These are phyloP conservation scores for Venusia cambrica DNA, from an alignment of 2,888 invertebrate species.

Conservation along the genomic window DNA sequence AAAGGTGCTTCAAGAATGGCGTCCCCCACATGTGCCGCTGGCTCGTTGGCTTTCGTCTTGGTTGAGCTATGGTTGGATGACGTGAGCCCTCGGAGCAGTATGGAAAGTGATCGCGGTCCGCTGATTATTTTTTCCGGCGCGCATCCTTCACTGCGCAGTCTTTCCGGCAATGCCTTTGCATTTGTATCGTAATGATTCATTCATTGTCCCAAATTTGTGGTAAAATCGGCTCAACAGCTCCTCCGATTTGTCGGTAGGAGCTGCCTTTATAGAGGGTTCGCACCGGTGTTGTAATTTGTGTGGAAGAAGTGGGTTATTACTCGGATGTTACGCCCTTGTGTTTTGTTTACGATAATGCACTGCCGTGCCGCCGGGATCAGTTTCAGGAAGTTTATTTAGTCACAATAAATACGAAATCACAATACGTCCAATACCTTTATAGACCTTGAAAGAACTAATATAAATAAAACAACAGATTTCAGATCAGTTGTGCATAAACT, in stretches of 20 bases:
- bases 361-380: conserved; percentile 46
- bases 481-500: no score
- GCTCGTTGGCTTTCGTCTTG: conserved; percentile 66
- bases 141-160: conserved; percentile 35
- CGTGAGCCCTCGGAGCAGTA: conserved; percentile 56
- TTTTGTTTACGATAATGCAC: conserved; percentile 65
- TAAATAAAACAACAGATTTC: no score
- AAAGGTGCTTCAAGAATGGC: conserved; percentile 87
- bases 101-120: conserved; percentile 47
- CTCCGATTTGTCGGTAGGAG: conserved; percentile 20
- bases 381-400: no score
- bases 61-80: conserved; percentile 62
- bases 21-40: conserved; percentile 86
- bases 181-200: conserved; percentile 69
- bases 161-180: conserved; percentile 52
- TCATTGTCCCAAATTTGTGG: conserved; percentile 70
- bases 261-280: conserved; percentile 4
- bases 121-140: conserved; percentile 43
- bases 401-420: no score
- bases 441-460: no score
- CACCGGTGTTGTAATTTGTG: conserved; percentile 22
- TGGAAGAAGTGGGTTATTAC: conserved; percentile 28
- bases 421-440: no score
- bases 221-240: conserved; percentile 49
- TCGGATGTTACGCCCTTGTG: conserved; percentile 48